Conservation (phyloP, 1,140 invertebrate genomes). For the Hyposmocoma kahamanoa region DNA sequence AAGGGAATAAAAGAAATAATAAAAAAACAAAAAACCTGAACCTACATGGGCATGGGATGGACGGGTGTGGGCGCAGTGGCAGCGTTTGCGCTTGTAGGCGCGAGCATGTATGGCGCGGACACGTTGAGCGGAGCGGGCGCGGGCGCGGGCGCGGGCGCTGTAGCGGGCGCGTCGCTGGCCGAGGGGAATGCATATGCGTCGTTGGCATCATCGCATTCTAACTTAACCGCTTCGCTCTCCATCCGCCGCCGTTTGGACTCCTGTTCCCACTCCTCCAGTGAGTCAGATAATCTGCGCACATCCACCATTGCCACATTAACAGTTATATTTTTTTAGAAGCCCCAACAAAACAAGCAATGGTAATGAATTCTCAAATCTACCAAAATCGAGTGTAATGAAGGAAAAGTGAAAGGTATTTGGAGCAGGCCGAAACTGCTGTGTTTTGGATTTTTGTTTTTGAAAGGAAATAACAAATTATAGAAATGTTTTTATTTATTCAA, state of each 20-base stretch:
- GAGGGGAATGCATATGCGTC: constrained; percentile 55
- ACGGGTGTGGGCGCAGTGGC: constrained; percentile 4
- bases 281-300: constrained; percentile 58
- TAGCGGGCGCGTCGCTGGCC: constrained; percentile 22
- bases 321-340: too few relatives aligned
- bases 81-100: background rate
- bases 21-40: constrained; percentile 19
- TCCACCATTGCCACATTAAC: too few relatives aligned
- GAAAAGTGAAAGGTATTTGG: too few relatives aligned
- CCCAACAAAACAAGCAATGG: too few relatives aligned
- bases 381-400: too few relatives aligned
- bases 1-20: too few relatives aligned
- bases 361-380: too few relatives aligned
- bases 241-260: constrained; percentile 43
- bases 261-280: constrained; percentile 55
- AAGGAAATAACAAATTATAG: too few relatives aligned
- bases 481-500: too few relatives aligned
- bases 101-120: constrained; percentile 24
- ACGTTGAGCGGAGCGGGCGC: constrained; percentile 11
- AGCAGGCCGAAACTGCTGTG: too few relatives aligned
- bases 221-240: constrained; percentile 47
- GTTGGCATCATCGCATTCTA: constrained; percentile 64
- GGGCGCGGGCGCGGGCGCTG: constrained; percentile 19
- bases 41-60: constrained; percentile 43
- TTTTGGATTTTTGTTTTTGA: too few relatives aligned